These are phyloP conservation scores for Macrotrachela quadricornifera DNA, from an alignment of 1,140 invertebrate genomes.

Conservation along the genomic window DNA sequence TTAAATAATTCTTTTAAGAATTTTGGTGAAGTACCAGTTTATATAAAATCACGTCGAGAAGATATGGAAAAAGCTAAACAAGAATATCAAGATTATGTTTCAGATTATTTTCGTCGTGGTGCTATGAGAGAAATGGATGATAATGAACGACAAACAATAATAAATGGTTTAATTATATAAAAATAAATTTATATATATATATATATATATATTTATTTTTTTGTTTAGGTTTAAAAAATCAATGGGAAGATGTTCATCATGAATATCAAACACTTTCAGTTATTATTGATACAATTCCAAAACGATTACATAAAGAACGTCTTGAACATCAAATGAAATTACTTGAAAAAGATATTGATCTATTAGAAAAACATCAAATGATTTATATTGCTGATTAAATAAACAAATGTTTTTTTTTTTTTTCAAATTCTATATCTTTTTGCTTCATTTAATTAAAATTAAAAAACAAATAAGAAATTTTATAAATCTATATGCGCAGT, in stretches of 20 bases:
- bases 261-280: slow-evolving; percentile 54
- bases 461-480: too few species aligned
- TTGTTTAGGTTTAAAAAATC: slow-evolving; percentile 48
- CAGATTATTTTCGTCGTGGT: slow-evolving; percentile 20
- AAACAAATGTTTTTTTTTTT: too few species aligned
- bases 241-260: slow-evolving; percentile 54
- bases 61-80: slow-evolving; percentile 24
- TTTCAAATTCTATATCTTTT: too few species aligned
- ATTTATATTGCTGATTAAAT: slow-evolving; percentile 40
- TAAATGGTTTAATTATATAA: slow-evolving; percentile 5
- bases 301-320: slow-evolving; percentile 50
- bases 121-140: slow-evolving; percentile 26
- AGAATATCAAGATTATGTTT: slow-evolving; percentile 28
- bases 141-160: slow-evolving; percentile 26
- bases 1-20: slow-evolving; percentile 27
- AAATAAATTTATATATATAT: background rate
- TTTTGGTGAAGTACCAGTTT: slow-evolving; percentile 37
- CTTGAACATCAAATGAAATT: slow-evolving; percentile 55
- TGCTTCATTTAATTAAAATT: too few species aligned
- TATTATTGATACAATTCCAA: slow-evolving; percentile 54
- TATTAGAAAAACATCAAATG: slow-evolving; percentile 52
- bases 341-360: slow-evolving; percentile 60
- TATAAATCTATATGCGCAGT: too few species aligned
- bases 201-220: background rate
- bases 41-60: slow-evolving; percentile 27